These are phyloP conservation scores for Dicentrarchus labrax DNA, from an alignment of 2,113 vertebrate genomes.

Conservation along the genomic window DNA sequence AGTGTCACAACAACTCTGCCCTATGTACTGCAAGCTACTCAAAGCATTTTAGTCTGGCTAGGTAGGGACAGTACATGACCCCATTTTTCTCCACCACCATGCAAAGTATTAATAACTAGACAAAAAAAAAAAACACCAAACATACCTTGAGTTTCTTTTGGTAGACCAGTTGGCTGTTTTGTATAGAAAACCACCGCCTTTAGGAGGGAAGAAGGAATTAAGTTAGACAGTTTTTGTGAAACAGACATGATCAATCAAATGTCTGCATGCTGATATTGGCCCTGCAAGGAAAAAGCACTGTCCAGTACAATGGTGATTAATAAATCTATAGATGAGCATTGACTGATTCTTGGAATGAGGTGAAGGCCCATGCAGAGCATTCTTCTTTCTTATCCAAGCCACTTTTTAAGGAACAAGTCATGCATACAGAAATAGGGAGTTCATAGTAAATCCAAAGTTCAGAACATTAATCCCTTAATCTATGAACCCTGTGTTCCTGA, in stretches of 20 bases:
- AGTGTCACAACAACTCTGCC: not conserved
- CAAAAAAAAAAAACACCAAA: not conserved
- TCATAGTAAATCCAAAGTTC: too few relatives aligned
- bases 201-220: slow-evolving; percentile 29
- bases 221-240: slow-evolving; percentile 16
- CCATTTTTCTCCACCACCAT: not conserved
- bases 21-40: not conserved
- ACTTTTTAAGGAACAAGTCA: not conserved
- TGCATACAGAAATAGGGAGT: too few relatives aligned
- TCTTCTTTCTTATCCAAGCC: not conserved
- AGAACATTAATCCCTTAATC: too few relatives aligned
- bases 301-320: not conserved
- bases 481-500: not conserved
- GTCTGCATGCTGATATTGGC: not conserved
- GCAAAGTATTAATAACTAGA: not conserved
- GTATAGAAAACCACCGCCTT: slow-evolving; percentile 99
- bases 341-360: not conserved
- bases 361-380: not conserved
- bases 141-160: slow-evolving; percentile 98
- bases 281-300: not conserved
- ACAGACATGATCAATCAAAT: slow-evolving; percentile 8
- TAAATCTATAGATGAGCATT: not conserved
- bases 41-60: not conserved
- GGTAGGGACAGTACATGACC: not conserved
- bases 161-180: slow-evolving; percentile 98